phyloP scores from a whole-genome alignment of 2,888 invertebrate genomes.

The Tridacna gigas region DNA sequence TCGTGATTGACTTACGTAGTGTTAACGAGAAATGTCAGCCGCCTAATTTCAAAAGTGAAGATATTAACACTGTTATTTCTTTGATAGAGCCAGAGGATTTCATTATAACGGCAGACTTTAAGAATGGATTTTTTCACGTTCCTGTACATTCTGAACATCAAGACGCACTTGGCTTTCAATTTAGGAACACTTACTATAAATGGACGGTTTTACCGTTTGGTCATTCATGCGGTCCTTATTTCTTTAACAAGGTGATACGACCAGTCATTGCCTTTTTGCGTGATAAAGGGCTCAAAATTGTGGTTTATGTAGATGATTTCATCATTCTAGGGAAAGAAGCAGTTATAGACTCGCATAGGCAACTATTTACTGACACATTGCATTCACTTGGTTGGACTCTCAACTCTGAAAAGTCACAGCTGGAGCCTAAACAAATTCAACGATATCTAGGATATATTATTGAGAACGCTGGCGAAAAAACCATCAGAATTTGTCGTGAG shows the following conservation, averaged over 20 bases:
- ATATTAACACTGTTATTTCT: conserved; percentile 26
- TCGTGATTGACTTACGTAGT: conserved; percentile 33
- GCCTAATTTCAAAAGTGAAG: conserved; percentile 39
- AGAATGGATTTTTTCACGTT: conserved; percentile 42
- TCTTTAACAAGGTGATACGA: too few species aligned
- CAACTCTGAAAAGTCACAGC: conserved; percentile 17
- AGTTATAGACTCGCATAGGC: too few species aligned
- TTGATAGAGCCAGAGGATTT: conserved; percentile 31
- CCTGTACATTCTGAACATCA: conserved; percentile 2
- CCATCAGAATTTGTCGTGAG: neutral
- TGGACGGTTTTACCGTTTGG: too few species aligned
- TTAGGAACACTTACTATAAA: too few species aligned
- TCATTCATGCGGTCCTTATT: too few species aligned
- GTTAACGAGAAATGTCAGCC: conserved; percentile 16
- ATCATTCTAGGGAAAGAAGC: too few species aligned
- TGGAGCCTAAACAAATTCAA: neutral
- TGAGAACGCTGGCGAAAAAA: neutral
- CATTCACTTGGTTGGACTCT: conserved; percentile 24
- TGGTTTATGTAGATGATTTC: too few species aligned
- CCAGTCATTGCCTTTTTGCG: too few species aligned
- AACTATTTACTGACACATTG: too few species aligned
- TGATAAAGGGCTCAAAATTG: too few species aligned
- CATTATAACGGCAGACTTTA: conserved; percentile 36
- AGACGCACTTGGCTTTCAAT: too few species aligned
- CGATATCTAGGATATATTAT: conserved; percentile 23